Percentiles rank a stretch among this genome's conserved stretches.
Evolutionary conservation across 37 sponge, comb jelly and placozoan species (phyloP).

Genomic region (Chondrilla cf. caribensis): DNA sequence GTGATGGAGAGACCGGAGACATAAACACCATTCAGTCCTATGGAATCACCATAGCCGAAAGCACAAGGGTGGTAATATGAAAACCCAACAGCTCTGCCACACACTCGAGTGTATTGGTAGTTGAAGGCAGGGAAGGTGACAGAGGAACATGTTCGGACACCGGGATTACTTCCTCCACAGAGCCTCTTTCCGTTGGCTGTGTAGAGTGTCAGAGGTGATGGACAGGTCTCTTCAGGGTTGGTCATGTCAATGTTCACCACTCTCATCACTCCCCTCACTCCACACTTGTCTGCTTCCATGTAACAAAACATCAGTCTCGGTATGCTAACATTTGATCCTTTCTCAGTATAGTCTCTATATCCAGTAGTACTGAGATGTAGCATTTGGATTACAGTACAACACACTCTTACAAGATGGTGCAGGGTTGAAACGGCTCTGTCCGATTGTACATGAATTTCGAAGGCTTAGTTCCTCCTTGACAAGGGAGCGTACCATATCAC

Average conservation of each 20-base stretch:
- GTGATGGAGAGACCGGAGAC: neutral
- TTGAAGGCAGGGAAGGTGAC: neutral
- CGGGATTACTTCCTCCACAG: neutral
- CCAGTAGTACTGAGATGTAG: too few species aligned
- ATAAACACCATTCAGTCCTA: neutral
- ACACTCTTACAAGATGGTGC: too few species aligned
- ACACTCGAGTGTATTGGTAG: neutral
- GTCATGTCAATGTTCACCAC: neutral
- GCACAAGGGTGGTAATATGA: too few species aligned
- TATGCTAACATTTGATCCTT: too few species aligned
- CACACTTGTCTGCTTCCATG: neutral
- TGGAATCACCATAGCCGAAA: neutral
- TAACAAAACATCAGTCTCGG: neutral
- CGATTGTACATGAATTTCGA: too few species aligned
- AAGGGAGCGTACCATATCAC: too few species aligned
- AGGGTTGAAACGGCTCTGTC: too few species aligned
- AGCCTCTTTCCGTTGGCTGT: neutral
- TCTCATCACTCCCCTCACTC: neutral
- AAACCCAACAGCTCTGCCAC: slow-evolving; percentile 9
- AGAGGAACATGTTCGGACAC: too few species aligned
- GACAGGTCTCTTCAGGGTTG: neutral
- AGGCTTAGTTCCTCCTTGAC: too few species aligned
- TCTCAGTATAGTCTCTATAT: too few species aligned
- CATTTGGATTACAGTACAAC: too few species aligned
- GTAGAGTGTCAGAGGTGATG: neutral